Percentiles rank a stretch among this genome's conserved stretches.
Evolutionary conservation across 2,888 invertebrate genomes (phyloP).

Genomic region (Leptinotarsa tumamoca): DNA sequence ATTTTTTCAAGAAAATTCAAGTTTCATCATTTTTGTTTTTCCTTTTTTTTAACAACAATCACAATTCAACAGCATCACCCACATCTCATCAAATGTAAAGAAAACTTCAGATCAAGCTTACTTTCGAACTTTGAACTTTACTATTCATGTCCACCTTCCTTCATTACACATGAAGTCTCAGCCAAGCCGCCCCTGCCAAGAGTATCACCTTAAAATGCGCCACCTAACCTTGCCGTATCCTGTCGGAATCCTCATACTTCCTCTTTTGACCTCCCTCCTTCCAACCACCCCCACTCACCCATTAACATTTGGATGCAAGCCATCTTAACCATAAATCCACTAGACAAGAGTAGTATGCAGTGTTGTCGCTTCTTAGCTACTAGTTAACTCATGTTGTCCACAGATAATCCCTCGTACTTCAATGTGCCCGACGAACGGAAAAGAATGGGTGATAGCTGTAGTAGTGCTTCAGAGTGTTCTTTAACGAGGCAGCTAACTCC

Average conservation of each 20-base stretch:
- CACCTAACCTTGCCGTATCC: conserved; percentile 47
- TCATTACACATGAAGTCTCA: neutral
- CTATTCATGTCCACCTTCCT: neutral
- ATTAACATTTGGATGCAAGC: conserved; percentile 11
- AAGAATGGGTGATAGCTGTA: conserved; percentile 51
- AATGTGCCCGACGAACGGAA: conserved; percentile 69
- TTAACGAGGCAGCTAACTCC: conserved; percentile 58
- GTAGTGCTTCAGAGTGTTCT: conserved; percentile 53
- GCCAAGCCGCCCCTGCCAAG: conserved; percentile 13
- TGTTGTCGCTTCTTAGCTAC: conserved; percentile 9
- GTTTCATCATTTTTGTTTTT: too few relatives aligned
- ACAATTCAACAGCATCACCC: too few relatives aligned
- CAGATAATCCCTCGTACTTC: conserved; percentile 86
- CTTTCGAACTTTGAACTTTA: too few relatives aligned
- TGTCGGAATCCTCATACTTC: conserved; percentile 51
- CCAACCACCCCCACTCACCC: conserved; percentile 24
- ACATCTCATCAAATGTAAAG: too few relatives aligned
- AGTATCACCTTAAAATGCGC: conserved; percentile 47
- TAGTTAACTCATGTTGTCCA: conserved; percentile 33
- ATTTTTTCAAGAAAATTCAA: too few relatives aligned
- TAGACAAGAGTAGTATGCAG: conserved; percentile 5
- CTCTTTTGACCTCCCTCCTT: conserved; percentile 43
- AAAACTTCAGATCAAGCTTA: too few relatives aligned
- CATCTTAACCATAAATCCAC: conserved; percentile 12
- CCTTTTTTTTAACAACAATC: too few relatives aligned